Conservation (phyloP, 2,888 invertebrate species). For the Thumatha senex region DNA sequence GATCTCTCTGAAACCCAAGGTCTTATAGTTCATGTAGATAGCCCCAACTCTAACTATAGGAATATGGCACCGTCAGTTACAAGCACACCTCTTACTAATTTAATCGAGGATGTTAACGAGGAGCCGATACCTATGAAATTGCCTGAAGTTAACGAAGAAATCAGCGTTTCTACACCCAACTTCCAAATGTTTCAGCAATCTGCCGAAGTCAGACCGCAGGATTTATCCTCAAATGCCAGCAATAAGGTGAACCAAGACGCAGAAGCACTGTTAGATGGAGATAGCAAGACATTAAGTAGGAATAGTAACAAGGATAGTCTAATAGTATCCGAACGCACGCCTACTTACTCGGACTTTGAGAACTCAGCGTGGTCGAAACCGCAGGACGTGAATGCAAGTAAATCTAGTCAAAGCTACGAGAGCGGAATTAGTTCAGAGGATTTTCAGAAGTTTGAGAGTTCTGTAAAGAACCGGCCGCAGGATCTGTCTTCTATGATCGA, state of each 20-base stretch:
- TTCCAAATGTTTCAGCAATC: slow-evolving; percentile 61
- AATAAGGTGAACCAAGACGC: slow-evolving; percentile 43
- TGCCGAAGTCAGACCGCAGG: slow-evolving; percentile 64
- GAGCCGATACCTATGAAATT: slow-evolving; percentile 52
- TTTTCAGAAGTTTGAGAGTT: slow-evolving; percentile 62
- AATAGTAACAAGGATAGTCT: slow-evolving; percentile 49
- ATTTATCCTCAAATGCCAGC: slow-evolving; percentile 46
- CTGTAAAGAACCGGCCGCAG: slow-evolving; percentile 59
- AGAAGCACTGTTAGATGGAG: slow-evolving; percentile 52
- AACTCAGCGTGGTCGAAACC: slow-evolving; percentile 57
- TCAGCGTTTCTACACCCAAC: slow-evolving; percentile 45
- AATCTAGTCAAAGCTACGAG: slow-evolving; percentile 57
- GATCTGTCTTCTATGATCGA: slow-evolving; percentile 63
- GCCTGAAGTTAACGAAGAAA: slow-evolving; percentile 38
- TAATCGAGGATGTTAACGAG: slow-evolving; percentile 30
- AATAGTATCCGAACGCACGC: slow-evolving; percentile 44
- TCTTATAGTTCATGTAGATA: slow-evolving; percentile 42
- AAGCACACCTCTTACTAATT: slow-evolving; percentile 62
- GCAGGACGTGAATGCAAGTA: slow-evolving; percentile 54
- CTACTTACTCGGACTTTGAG: slow-evolving; percentile 65
- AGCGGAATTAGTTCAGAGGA: slow-evolving; percentile 61
- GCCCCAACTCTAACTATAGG: slow-evolving; percentile 54
- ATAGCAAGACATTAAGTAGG: slow-evolving; percentile 48
- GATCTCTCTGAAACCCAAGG: slow-evolving; percentile 37
- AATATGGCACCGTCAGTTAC: slow-evolving; percentile 62